Conservation (phyloP, 2,113 vertebrate species). For the Crotophaga sulcirostris region DNA sequence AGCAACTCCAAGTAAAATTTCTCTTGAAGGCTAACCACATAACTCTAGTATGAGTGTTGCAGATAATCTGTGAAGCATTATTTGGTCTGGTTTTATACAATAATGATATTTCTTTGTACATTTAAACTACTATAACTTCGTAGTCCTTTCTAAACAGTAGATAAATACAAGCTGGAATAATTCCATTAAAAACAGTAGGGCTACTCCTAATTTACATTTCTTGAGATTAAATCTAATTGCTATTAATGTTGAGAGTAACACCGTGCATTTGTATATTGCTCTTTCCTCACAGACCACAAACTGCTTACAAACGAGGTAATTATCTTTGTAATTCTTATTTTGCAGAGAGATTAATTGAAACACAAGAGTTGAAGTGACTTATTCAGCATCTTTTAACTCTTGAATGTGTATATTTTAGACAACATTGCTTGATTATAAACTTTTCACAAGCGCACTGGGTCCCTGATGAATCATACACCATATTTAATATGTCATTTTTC, state of each 20-base stretch:
- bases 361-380: not conserved
- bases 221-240: not conserved
- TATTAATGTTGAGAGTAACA: not conserved
- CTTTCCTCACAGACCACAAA: not conserved
- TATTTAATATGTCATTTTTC: not conserved
- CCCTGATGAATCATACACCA: not conserved
- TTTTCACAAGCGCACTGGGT: not conserved
- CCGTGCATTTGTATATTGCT: not conserved
- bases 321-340: not conserved
- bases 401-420: not conserved
- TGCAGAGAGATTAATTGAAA: not conserved
- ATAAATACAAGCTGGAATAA: not conserved
- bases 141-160: not conserved
- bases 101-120: not conserved
- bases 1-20: not conserved
- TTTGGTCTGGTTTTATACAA: not conserved
- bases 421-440: not conserved
- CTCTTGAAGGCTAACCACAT: not conserved
- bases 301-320: not conserved
- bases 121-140: not conserved
- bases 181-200: not conserved
- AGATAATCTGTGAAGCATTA: not conserved
- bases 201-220: not conserved
- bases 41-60: not conserved
- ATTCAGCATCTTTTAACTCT: not conserved